Base-by-base conservation (phyloP, 2,888 invertebrate species). In the Clanis bilineata region DNA sequence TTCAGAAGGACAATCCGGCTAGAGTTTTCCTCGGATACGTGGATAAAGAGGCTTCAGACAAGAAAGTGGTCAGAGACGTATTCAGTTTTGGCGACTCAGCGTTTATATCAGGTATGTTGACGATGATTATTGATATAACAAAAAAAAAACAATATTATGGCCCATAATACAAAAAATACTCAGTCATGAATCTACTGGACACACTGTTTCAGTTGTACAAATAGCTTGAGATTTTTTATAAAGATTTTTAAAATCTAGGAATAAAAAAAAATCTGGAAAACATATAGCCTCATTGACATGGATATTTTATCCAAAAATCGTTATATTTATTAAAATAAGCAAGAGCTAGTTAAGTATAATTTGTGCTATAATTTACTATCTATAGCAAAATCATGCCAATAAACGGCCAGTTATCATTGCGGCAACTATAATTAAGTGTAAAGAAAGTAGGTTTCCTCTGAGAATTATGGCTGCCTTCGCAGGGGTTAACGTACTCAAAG, bases 21-120 rank as follows among this genome's bases (percentile, higher is more conserved):
- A 93, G 99, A 69, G 97, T 97, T 54, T 99, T 98, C 87, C 95
- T 99, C 66, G 99, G 99, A 2, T 99, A 99, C 83, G 98, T 98
- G n/a, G 97, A 97, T 79, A 94, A 96, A 74, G 95, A 94, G 62
- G 99, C 98, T 0, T 98, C 99, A 0, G 95, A 96, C 65, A 99
- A 98, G 90, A 99, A 99, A 90, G 93, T 99, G 56, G 96, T 98
- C 0, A 85, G 92, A 23, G 95, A 99, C 85, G 98, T 99, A 0
- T 98, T 99, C 80, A 86, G 82, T 1, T 95, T 95, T 66, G 99
- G 99, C 57, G 99, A 99, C 83, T 95, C 95, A 23, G 99, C 98
- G n/a, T 99, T 99, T 82, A 93, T 99, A 64, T 98, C 99, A 58
- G 98, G 96, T 93, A 61, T 60, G 67, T 61, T 45, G 51, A 5